Percentiles rank a stretch among this genome's conserved stretches.
Conservation (phyloP, 2,797 vertebrate species). For the Myotis myotis region DNA sequence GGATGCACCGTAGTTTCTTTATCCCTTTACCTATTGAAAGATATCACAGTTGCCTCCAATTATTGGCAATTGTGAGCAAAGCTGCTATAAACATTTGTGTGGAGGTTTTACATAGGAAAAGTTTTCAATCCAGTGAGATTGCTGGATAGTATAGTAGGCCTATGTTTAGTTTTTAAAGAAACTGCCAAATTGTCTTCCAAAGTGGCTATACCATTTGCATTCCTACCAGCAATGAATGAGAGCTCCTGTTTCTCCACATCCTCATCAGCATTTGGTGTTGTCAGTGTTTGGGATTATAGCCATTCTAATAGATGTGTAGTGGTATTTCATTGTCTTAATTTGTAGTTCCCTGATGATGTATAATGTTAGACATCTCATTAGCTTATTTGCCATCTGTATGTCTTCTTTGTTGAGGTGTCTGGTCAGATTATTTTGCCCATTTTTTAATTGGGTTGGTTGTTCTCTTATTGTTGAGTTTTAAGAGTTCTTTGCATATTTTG, state of each 20-base stretch:
- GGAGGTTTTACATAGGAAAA: slow-evolving; percentile 3
- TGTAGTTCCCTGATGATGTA: background rate
- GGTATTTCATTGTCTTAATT: background rate
- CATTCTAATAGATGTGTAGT: background rate
- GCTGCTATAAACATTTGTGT: slow-evolving; percentile 30
- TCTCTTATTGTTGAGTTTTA: slow-evolving; percentile 9
- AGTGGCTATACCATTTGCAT: background rate
- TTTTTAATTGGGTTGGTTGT: slow-evolving; percentile 18
- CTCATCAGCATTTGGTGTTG: background rate
- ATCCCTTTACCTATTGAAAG: slow-evolving; percentile 2
- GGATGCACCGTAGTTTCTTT: background rate
- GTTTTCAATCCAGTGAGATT: background rate
- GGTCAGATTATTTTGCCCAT: background rate
- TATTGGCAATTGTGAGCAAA: slow-evolving; percentile 30
- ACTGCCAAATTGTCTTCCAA: slow-evolving; percentile 44
- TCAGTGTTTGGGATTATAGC: background rate
- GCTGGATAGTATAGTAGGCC: background rate
- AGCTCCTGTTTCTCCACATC: background rate
- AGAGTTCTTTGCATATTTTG: slow-evolving; percentile 1
- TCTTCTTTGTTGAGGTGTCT: background rate
- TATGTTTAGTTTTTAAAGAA: slow-evolving; percentile 20
- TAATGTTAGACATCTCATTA: background rate
- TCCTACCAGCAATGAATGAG: background rate
- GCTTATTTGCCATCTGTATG: background rate
- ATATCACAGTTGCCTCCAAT: background rate